These are phyloP conservation scores for Sturnira hondurensis DNA, from an alignment of 2,113 vertebrate species.

Conservation along the genomic window DNA sequence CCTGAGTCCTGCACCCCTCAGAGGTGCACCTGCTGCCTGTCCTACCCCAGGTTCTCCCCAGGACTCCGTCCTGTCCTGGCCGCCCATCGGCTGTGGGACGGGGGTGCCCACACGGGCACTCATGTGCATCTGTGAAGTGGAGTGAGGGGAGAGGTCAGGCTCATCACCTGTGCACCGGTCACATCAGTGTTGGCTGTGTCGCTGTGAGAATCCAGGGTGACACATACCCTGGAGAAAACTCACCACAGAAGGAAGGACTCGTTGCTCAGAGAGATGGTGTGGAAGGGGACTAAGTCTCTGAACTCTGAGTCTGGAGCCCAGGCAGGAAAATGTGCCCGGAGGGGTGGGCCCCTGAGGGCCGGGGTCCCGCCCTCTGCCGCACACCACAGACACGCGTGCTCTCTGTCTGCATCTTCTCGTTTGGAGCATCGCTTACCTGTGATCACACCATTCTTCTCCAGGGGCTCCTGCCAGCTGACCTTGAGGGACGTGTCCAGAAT, in stretches of 20 bases:
- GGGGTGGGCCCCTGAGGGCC: background rate
- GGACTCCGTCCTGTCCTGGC: background rate
- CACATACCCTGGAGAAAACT: accelerated
- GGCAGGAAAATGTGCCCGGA: slow-evolving; percentile 35
- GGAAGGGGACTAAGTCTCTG: background rate
- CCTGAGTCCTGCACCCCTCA: background rate
- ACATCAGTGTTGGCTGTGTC: accelerated
- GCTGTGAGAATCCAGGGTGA: background rate
- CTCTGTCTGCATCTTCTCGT: background rate
- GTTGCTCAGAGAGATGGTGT: background rate
- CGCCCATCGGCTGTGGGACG: accelerated
- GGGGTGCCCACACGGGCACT: accelerated
- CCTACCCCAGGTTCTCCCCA: background rate
- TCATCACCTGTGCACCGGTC: too few relatives aligned
- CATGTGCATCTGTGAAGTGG: accelerated
- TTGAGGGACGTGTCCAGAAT: slow-evolving; percentile 95
- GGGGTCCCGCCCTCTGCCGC: background rate
- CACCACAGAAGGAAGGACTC: accelerated
- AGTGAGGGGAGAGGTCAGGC: too few relatives aligned
- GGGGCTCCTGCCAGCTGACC: slow-evolving; percentile 96
- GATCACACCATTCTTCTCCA: slow-evolving; percentile 93
- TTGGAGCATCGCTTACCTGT: slow-evolving; percentile 80
- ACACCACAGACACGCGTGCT: accelerated
- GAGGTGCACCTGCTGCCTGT: background rate
- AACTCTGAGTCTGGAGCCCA: background rate